Evolutionary conservation across 2,797 vertebrate species (phyloP).

Genomic region (Peromyscus melanophrys): DNA sequence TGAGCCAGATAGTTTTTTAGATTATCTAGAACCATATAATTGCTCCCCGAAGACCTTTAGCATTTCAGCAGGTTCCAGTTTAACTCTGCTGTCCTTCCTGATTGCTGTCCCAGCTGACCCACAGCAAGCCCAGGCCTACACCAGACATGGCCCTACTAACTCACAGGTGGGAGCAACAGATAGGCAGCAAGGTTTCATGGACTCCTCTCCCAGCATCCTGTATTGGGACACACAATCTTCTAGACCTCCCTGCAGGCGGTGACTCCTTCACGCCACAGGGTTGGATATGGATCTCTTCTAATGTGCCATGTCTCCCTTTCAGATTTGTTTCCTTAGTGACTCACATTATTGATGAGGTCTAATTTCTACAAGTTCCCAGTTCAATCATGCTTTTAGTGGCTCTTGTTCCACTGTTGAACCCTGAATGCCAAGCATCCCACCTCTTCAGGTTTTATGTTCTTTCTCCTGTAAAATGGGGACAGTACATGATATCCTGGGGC

Average conservation of each 20-base stretch:
- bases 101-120: background rate
- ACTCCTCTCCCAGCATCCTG: background rate
- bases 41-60: background rate
- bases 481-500: background rate
- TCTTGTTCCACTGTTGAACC: background rate
- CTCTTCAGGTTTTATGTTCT: conserved; percentile 1
- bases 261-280: background rate
- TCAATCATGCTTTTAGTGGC: background rate
- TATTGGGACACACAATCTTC: background rate
- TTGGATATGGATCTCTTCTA: background rate
- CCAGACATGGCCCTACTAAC: background rate
- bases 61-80: background rate
- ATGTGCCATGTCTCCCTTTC: background rate
- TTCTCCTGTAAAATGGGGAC: background rate
- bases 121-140: background rate
- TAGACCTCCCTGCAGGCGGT: background rate
- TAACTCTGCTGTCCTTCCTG: conserved; percentile 16
- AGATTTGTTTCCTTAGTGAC: background rate
- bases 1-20: background rate
- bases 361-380: background rate
- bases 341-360: background rate
- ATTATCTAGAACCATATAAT: background rate
- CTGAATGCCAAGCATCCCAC: background rate
- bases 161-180: background rate
- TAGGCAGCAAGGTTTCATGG: background rate